These are phyloP conservation scores for Magallana angulata DNA, from an alignment of 1,140 invertebrate species.

Conservation along the genomic window DNA sequence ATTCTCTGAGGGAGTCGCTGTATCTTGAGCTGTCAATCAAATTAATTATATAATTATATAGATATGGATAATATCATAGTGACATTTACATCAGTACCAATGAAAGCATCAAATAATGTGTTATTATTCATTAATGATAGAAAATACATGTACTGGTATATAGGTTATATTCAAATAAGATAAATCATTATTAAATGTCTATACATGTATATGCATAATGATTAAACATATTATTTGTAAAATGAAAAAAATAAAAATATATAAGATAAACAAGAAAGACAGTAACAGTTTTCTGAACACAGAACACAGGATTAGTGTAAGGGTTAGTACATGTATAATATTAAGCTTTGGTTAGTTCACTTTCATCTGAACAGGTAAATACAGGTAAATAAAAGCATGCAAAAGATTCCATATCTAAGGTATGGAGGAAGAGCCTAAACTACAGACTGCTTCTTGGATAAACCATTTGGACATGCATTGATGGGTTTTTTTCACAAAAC, in stretches of 20 bases:
- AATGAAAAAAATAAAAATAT: neutral
- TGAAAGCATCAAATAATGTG: neutral
- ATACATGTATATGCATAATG: too few relatives aligned
- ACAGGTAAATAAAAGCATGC: too few relatives aligned
- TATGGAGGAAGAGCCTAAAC: too few relatives aligned
- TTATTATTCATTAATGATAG: neutral
- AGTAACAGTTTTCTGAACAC: too few relatives aligned
- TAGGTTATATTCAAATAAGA: too few relatives aligned
- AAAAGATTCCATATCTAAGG: too few relatives aligned
- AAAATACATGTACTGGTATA: neutral
- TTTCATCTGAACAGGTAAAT: neutral
- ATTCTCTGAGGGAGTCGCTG: constrained; percentile 79
- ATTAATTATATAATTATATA: neutral
- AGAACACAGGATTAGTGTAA: too few relatives aligned
- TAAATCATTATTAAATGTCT: too few relatives aligned
- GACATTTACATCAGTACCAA: neutral
- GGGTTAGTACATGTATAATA: neutral
- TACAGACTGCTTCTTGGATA: too few relatives aligned
- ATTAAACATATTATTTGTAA: neutral
- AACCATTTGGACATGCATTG: too few relatives aligned
- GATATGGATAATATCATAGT: neutral
- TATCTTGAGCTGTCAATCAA: constrained; percentile 70
- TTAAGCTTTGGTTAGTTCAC: neutral
- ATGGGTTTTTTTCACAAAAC: too few relatives aligned
- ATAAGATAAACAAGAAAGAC: too few relatives aligned